Base-by-base conservation (phyloP, 1,140 invertebrate species). In the Scylla paramamosain region DNA sequence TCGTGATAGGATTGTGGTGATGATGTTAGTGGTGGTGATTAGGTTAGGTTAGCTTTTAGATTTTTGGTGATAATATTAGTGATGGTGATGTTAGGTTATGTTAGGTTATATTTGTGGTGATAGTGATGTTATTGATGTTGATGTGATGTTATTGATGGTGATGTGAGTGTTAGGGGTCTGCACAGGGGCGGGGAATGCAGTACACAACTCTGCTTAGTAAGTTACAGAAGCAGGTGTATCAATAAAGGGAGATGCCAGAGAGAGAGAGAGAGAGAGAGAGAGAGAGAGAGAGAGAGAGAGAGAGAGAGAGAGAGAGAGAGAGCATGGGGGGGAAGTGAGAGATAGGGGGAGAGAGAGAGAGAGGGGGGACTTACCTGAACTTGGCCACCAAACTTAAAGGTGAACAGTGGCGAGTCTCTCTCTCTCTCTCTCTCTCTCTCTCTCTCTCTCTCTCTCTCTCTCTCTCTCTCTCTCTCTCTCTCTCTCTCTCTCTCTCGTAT, bases 401-500 rank as follows among this genome's bases (percentile, higher is more conserved):
- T 77, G 67, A 39, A 39, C 87, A 48, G 46, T 88, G 46, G 28
- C 20, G 32, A 88, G 87, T 88, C 87, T 88, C 10, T 25, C 20
- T 88, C 31, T 32, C 87, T 89, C 87, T 46, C 87, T 46, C 87
- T 46, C 39, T 90, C 39, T 46, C 88, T 90, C 88, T 90, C 88
- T 90, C 88, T 48, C 88, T 90, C 88, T 90, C 88, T 90, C 88
- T 90, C 88, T 20, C 88, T 90, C 88, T 48, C 88, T 48, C 88
- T 48, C 88, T 90, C 88, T 90, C 88, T 90, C 88, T 90, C 88
- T 90, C 88, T 48, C 88, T 90, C 88, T 90, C 88, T 90, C 88
- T 90, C 88, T 90, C 88, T 90, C 88, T 48, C 39, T 90, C 86
- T 32, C 31, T 88, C 25, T 28, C n/a, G 14, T 8, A 32, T 87